These are phyloP conservation scores for Lysiphlebus fabarum DNA, from an alignment of 1,140 invertebrate genomes.

Conservation along the genomic window DNA sequence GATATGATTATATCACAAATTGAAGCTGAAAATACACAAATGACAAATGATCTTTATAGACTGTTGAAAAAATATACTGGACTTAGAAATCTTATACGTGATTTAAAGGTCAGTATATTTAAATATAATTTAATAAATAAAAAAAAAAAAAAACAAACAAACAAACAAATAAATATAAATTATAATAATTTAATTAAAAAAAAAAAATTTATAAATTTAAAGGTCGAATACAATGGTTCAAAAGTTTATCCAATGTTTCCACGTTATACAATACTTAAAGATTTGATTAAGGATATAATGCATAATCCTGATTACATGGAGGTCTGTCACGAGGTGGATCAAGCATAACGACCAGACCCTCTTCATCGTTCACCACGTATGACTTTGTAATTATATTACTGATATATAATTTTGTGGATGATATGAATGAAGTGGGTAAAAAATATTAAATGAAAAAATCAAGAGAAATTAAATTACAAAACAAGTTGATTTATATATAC, in stretches of 20 bases:
- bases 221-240: slow-evolving; percentile 83
- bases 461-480: no score
- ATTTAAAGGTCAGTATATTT: slow-evolving; percentile 69
- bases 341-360: slow-evolving; percentile 50
- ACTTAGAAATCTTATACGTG: slow-evolving; percentile 80
- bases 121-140: background rate
- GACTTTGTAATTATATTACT: slow-evolving; percentile 38
- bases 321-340: slow-evolving; percentile 84
- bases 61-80: slow-evolving; percentile 88
- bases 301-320: slow-evolving; percentile 93
- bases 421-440: slow-evolving; percentile 43
- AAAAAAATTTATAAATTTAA: slow-evolving; percentile 44
- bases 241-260: slow-evolving; percentile 91
- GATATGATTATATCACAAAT: slow-evolving; percentile 91
- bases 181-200: slow-evolving; percentile 4
- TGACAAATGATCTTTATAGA: slow-evolving; percentile 89
- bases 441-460: no score
- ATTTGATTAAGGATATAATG: slow-evolving; percentile 94
- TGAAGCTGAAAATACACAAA: slow-evolving; percentile 87
- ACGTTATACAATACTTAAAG: slow-evolving; percentile 88
- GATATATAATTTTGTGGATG: slow-evolving; percentile 18
- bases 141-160: background rate
- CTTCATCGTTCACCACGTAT: slow-evolving; percentile 51
- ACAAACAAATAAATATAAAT: background rate
- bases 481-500: no score